Conservation (phyloP, 2,113 vertebrate species). For the Melanocharis versteri region DNA sequence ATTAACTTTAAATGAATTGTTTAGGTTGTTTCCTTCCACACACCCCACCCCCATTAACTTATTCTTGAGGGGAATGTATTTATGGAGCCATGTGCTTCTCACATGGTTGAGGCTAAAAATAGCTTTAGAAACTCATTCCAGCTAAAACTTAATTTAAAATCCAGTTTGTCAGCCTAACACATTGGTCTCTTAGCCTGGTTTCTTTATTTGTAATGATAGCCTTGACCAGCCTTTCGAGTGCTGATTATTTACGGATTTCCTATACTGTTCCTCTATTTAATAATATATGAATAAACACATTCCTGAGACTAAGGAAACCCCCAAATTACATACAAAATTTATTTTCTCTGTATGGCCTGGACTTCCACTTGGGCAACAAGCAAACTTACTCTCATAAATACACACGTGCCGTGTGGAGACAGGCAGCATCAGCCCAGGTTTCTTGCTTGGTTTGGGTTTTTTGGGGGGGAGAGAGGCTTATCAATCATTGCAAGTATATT, state of each 20-base stretch:
- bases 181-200: neutral
- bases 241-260: conserved; percentile 46
- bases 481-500: neutral
- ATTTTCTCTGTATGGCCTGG: neutral
- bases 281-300: neutral
- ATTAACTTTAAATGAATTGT: conserved; percentile 29
- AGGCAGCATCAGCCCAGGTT: neutral
- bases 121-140: conserved; percentile 40
- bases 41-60: neutral
- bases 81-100: conserved; percentile 60
- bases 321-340: conserved; percentile 2
- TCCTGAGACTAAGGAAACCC: neutral
- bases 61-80: conserved; percentile 30
- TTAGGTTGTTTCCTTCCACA: conserved; percentile 37
- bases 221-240: conserved; percentile 15
- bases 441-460: neutral
- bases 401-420: neutral
- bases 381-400: neutral
- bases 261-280: conserved; percentile 20
- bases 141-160: conserved; percentile 45
- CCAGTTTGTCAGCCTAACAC: conserved; percentile 23
- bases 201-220: conserved; percentile 11
- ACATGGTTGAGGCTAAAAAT: conserved; percentile 33
- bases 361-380: neutral
- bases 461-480: neutral